Conservation (phyloP, 2,888 invertebrate species). For the Augiades crinisus region DNA sequence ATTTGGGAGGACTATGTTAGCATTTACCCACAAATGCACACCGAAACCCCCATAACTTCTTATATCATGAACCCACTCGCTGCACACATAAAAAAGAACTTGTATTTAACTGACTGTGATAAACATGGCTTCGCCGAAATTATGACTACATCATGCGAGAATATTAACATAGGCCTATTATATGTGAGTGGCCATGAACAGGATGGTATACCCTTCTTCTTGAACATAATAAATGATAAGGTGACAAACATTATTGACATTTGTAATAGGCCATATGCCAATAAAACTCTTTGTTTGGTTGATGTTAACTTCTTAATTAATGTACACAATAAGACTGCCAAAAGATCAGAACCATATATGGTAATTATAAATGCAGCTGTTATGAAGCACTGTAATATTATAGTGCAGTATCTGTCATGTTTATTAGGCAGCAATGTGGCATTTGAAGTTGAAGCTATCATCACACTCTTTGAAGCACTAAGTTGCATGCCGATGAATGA, state of each 20-base stretch:
- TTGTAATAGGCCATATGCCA: slow-evolving; percentile 53
- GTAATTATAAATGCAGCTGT: slow-evolving; percentile 2
- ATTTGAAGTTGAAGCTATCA: slow-evolving; percentile 44
- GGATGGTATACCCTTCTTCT: slow-evolving; percentile 40
- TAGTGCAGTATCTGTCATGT: slow-evolving; percentile 48
- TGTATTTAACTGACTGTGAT: slow-evolving; percentile 10
- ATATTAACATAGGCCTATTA: slow-evolving; percentile 50
- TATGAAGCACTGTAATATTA: slow-evolving; percentile 33
- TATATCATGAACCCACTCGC: slow-evolving; percentile 8
- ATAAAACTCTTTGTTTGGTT: slow-evolving; percentile 49
- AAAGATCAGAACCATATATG: slow-evolving; percentile 16
- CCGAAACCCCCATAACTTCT: slow-evolving; percentile 31
- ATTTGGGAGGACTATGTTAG: slow-evolving; percentile 48
- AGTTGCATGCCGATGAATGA: slow-evolving; percentile 31
- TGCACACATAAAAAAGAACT: slow-evolving; percentile 16
- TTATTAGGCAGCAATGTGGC: slow-evolving; percentile 44
- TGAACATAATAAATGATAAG: slow-evolving; percentile 42
- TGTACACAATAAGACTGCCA: background rate
- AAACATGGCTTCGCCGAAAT: slow-evolving; percentile 12
- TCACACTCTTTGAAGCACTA: slow-evolving; percentile 41
- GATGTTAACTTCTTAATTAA: slow-evolving; percentile 39
- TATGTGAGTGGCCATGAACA: slow-evolving; percentile 45
- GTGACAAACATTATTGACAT: slow-evolving; percentile 40
- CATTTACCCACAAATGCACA: slow-evolving; percentile 43
- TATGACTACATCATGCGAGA: slow-evolving; percentile 32